Conservation (phyloP, 1,140 invertebrate species). For the Lasioglossum baleicum region DNA sequence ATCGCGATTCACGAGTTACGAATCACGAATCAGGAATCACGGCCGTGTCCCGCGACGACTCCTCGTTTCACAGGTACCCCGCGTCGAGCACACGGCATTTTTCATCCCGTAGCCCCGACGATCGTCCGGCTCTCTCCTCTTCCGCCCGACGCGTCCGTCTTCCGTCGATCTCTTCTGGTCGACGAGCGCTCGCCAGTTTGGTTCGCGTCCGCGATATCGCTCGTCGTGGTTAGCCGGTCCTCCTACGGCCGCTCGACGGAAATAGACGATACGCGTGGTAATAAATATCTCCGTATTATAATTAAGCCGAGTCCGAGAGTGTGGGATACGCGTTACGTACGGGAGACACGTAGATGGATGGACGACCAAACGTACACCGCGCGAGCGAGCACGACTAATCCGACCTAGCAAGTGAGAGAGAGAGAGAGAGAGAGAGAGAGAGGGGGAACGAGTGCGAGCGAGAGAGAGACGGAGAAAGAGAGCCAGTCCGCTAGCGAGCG, state of each 20-base stretch:
- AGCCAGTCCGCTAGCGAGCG: neutral
- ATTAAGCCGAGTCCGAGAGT: constrained; percentile 54
- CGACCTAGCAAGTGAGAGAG: neutral
- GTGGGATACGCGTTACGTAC: constrained; percentile 43
- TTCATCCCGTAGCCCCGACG: constrained; percentile 12
- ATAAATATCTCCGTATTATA: constrained; percentile 65
- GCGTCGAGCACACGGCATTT: constrained; percentile 1
- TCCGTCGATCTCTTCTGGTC: neutral
- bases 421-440: neutral
- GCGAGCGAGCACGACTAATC: constrained; percentile 1
- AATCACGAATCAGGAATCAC: neutral
- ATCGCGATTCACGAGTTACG: constrained; percentile 34
- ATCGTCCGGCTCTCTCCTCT: neutral
- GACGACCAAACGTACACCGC: constrained; percentile 20
- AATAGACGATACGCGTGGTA: constrained; percentile 58
- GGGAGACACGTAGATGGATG: constrained; percentile 49
- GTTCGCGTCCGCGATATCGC: constrained; percentile 52
- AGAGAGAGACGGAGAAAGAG: neutral
- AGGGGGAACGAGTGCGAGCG: neutral
- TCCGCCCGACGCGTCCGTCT: neutral
- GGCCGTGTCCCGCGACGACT: neutral
- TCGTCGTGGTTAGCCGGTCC: constrained; percentile 35
- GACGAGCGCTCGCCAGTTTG: constrained; percentile 23
- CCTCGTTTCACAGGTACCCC: constrained; percentile 15
- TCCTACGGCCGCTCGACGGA: constrained; percentile 58